phyloP scores from a whole-genome alignment of 2,797 vertebrate species.

The Discoglossus pictus region DNA sequence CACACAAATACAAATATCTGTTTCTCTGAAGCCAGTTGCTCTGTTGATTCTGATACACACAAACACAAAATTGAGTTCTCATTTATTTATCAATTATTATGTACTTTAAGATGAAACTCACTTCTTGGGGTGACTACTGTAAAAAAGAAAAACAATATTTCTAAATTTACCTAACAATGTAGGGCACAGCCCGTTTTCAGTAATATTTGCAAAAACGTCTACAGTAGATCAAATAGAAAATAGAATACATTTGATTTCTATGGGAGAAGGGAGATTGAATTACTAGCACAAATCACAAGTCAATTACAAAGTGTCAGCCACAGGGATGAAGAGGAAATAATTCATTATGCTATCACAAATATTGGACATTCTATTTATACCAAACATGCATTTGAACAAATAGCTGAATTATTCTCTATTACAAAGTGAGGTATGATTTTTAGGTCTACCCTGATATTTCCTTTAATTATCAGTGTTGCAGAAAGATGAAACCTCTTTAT shows the following conservation, averaged over 20 bases:
- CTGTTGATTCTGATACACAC: too few species aligned
- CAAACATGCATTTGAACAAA: slow-evolving; percentile 17
- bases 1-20: too few species aligned
- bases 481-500: too few species aligned
- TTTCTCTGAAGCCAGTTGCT: too few species aligned
- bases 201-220: neutral
- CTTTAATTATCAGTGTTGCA: too few species aligned
- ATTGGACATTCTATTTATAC: slow-evolving; percentile 13
- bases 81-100: too few species aligned
- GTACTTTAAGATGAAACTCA: too few species aligned
- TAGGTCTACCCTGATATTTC: neutral
- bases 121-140: too few species aligned
- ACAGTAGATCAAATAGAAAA: neutral
- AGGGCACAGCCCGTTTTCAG: neutral
- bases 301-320: slow-evolving; percentile 28
- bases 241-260: slow-evolving; percentile 22
- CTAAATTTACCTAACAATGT: too few species aligned
- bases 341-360: slow-evolving; percentile 6
- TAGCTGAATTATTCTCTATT: slow-evolving; percentile 1
- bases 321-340: slow-evolving; percentile 17
- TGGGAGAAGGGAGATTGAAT: slow-evolving; percentile 16
- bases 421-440: slow-evolving; percentile 1
- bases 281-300: slow-evolving; percentile 23
- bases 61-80: too few species aligned
- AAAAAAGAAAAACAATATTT: too few species aligned